phyloP scores from a whole-genome alignment of 2,888 invertebrate genomes.

The Parascotia fuliginaria region DNA sequence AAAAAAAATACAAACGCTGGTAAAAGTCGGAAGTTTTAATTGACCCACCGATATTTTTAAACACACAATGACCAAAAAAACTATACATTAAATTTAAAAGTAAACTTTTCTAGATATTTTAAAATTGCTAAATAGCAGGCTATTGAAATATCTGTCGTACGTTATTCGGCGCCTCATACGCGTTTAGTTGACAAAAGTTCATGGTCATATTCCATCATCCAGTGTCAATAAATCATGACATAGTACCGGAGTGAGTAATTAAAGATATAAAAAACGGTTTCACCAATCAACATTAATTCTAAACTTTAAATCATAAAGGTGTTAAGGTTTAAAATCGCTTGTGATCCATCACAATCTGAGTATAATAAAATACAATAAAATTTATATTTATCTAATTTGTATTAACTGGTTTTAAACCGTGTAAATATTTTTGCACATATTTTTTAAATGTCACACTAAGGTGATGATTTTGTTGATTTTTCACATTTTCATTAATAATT shows the following conservation, averaged over 20 bases:
- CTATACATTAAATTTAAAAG: no score
- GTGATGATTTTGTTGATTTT: no score
- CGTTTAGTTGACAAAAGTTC: slow-evolving; percentile 30
- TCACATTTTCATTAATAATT: no score
- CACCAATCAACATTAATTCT: slow-evolving; percentile 1
- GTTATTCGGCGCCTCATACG: slow-evolving; percentile 15
- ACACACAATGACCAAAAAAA: no score
- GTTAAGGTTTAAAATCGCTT: neutral
- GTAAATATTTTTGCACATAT: no score
- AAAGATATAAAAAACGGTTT: slow-evolving; percentile 5
- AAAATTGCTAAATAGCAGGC: neutral
- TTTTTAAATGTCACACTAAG: no score
- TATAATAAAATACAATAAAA: neutral
- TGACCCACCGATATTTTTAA: no score
- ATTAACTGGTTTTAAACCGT: no score
- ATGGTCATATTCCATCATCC: slow-evolving; percentile 25
- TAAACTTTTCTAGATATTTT: no score
- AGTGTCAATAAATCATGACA: slow-evolving; percentile 29
- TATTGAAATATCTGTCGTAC: neutral
- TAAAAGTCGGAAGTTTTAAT: no score
- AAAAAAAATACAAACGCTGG: no score
- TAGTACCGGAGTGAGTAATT: slow-evolving; percentile 10
- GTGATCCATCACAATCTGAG: slow-evolving; percentile 5
- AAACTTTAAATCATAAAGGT: neutral
- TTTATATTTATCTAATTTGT: no score